These are phyloP conservation scores for Eulemur coronatus DNA, from an alignment of 2,797 vertebrate genomes.

Conservation along the genomic window DNA sequence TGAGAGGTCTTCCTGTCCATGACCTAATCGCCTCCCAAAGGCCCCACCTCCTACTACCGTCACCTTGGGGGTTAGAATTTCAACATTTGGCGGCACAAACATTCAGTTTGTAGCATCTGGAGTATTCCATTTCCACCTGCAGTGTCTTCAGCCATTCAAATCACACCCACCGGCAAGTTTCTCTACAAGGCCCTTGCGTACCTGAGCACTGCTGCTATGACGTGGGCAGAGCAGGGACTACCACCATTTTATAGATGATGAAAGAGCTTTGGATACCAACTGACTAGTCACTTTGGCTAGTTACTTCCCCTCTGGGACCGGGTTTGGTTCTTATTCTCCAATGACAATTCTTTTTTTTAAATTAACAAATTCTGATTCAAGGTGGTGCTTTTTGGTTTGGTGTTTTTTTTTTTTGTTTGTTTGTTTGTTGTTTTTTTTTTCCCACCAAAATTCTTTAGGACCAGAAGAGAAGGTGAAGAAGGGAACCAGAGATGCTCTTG, in stretches of 20 bases:
- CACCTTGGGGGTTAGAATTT: background rate
- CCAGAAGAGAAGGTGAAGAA: background rate
- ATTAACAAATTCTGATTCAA: background rate
- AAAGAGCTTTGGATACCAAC: background rate
- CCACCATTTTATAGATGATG: background rate
- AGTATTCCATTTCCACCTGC: background rate
- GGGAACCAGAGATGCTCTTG: background rate
- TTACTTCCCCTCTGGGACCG: background rate
- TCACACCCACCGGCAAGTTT: background rate
- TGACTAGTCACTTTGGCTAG: background rate
- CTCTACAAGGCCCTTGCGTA: background rate
- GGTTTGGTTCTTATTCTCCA: background rate
- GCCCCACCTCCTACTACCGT: background rate
- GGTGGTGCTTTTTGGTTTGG: background rate
- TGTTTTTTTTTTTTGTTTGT: background rate
- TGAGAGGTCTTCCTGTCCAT: background rate
- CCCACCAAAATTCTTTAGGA: background rate
- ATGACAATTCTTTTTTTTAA: background rate
- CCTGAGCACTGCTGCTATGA: background rate
- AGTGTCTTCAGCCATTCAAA: background rate
- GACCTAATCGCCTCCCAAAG: background rate
- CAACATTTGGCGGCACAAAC: background rate
- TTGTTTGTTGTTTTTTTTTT: too few species aligned
- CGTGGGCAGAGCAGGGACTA: background rate
- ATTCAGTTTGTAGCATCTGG: background rate